Conservation (phyloP, 37 sponge, comb jelly and placozoan species). For the Oscarella lobularis region DNA sequence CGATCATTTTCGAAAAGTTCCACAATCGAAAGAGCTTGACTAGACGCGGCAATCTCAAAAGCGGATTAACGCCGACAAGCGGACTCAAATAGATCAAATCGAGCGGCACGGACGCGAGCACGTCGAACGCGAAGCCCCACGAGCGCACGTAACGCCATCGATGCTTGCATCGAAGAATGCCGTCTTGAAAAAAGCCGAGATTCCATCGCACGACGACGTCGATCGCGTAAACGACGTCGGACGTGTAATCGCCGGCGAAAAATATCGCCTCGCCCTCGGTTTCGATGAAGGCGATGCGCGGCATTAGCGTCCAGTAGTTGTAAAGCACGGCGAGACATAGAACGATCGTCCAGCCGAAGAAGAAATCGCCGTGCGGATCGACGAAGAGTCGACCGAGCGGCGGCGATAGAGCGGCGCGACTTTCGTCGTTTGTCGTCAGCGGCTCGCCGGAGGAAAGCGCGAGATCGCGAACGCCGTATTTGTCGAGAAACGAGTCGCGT, state of each 20-base stretch:
- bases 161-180: constrained; percentile 53
- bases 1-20: constrained; percentile 46
- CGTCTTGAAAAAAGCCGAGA: constrained; percentile 74
- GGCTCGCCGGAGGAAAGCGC: too few relatives aligned
- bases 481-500: background rate
- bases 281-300: background rate
- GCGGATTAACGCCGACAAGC: constrained; percentile 14
- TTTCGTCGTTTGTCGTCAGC: background rate
- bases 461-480: background rate
- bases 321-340: background rate
- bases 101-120: constrained; percentile 59
- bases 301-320: constrained; percentile 1
- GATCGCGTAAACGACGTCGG: constrained; percentile 68
- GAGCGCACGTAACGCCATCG: constrained; percentile 47
- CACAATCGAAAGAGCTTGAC: constrained; percentile 33
- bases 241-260: constrained; percentile 48
- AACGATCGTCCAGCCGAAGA: constrained; percentile 40
- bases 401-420: background rate
- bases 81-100: constrained; percentile 62
- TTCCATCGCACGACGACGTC: constrained; percentile 70
- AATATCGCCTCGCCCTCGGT: background rate
- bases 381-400: background rate
- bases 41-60: constrained; percentile 47
- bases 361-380: constrained; percentile 19
- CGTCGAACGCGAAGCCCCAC: constrained; percentile 53